These are phyloP conservation scores for Hafferia zeledoni DNA, from an alignment of 2,797 vertebrate species.

Conservation along the genomic window DNA sequence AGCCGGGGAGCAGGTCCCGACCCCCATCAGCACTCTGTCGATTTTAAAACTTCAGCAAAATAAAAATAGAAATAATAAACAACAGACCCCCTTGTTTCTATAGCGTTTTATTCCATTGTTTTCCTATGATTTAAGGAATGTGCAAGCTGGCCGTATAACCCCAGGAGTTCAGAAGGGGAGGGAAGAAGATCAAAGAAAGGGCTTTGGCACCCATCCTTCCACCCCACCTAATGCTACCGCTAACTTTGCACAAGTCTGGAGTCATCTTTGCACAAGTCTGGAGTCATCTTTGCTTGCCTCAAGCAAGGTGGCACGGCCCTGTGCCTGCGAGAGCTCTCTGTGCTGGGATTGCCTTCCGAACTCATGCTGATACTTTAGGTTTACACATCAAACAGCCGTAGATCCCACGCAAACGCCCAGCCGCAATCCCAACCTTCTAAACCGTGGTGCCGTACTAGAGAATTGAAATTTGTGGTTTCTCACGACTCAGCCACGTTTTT, in stretches of 20 bases:
- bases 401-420: neutral
- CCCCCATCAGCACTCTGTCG: accelerated
- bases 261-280: neutral
- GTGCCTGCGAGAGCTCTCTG: neutral
- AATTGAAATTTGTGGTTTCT: slow-evolving; percentile 19
- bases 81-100: neutral
- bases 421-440: neutral
- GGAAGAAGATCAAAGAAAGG: neutral
- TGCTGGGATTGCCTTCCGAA: neutral
- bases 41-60: neutral
- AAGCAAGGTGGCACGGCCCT: neutral
- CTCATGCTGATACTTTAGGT: neutral
- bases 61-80: neutral
- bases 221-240: neutral
- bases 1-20: neutral
- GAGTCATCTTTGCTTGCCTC: neutral
- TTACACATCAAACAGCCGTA: neutral
- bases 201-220: neutral
- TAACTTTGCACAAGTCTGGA: neutral
- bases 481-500: neutral
- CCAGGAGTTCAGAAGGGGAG: neutral
- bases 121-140: neutral
- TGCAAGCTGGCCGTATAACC: accelerated
- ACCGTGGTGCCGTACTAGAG: neutral
- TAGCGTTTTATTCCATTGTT: neutral